These are phyloP conservation scores for Dipodomys stephensi DNA, from an alignment of 2,113 vertebrate genomes.

Conservation along the genomic window DNA sequence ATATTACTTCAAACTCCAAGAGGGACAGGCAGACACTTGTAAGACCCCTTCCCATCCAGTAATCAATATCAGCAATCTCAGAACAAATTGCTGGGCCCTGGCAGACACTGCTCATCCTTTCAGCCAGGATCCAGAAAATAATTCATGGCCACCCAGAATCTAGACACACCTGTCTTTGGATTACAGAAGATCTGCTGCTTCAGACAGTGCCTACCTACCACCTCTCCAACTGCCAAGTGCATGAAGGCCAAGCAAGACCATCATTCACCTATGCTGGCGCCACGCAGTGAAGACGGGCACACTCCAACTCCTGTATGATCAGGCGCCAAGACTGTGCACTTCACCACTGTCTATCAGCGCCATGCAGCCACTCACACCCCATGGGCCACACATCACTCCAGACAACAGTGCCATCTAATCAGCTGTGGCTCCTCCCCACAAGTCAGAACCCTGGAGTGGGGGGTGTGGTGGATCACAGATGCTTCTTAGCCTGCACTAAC, in stretches of 20 bases:
- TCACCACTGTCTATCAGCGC: not conserved
- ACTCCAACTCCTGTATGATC: not conserved
- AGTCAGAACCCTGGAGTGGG: not conserved
- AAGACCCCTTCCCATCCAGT: not conserved
- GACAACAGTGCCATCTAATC: not conserved
- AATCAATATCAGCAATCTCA: no score
- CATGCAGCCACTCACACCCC: not conserved
- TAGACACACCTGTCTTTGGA: not conserved
- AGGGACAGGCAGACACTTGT: not conserved
- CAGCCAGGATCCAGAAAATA: not conserved
- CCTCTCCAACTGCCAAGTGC: accelerated
- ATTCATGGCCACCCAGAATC: not conserved
- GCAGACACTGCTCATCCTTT: no score
- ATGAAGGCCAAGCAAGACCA: not conserved
- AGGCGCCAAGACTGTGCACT: not conserved
- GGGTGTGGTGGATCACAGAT: accelerated
- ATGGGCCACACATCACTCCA: accelerated
- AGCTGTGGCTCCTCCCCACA: no score
- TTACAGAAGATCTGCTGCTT: not conserved
- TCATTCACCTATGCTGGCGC: no score
- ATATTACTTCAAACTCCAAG: not conserved
- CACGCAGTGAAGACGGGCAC: not conserved
- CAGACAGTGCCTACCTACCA: not conserved
- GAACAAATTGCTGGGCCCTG: not conserved
- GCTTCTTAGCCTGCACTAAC: no score